Evolutionary conservation across 2,113 vertebrate genomes (phyloP), one percentile per base, ranked within the genome.

Genomic region (Crypturellus undulatus): DNA sequence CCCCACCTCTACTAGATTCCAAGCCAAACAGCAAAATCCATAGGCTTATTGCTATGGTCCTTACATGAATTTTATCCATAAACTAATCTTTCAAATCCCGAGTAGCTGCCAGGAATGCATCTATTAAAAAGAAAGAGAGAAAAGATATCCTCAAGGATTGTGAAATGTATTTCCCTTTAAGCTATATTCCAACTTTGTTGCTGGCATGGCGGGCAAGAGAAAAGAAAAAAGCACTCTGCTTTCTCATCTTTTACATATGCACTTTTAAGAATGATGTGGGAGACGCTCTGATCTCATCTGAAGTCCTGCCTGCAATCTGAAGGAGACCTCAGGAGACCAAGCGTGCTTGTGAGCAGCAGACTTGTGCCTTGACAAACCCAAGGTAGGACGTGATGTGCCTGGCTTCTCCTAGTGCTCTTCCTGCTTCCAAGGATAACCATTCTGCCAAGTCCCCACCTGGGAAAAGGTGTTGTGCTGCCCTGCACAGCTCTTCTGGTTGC

Each of bases 21-120:
- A 85, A 71, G 52, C 38, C 73, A 91, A 64, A 9, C 62, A 79
- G 70, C 8, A 79, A 87, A 94, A 84, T 12, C 26, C 1, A 1
- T 3, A 19, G 43, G 21, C 58, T 25, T 72, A 80, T 32, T 4
- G 0, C 32, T 70, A 32, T 12, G 21, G 65, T 43, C 12, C 11
- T 73, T 52, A 8, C 3, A 38, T 58, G 67, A 26, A 56, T 34
- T 89, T 87, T n/a, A 30, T 59, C 58, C 12, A 1, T 49, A 71
- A 82, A 91, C n/a, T 63, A 59, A 68, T 60, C 78, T 84, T 89
- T 68, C 77, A 89, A 75, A 81, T n/a, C 56, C 80, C 84, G 79
- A 36, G 34, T 51, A 64, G 30, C 12, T 73, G 81, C 87, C 92
- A 94, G 49, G 59, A 87, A 85, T 65, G n/a, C 18, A 22, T 60